A percentile compares a stretch with the other conserved stretches of the same genome.
Evolutionary conservation across 2,797 vertebrate species (phyloP).

Genomic region (Petrocephalus sullivani): DNA sequence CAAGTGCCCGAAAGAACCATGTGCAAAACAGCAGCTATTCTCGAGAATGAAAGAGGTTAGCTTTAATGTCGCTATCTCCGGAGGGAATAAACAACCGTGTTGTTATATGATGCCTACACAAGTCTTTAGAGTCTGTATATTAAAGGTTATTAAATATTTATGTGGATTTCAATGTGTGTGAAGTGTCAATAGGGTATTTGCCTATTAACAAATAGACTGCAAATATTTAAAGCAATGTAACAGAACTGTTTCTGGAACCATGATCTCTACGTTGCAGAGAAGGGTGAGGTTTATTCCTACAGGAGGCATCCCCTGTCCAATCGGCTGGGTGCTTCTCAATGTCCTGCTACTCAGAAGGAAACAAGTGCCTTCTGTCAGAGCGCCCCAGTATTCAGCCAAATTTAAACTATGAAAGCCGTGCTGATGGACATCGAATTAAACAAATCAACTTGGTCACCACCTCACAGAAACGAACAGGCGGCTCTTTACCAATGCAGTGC

Average conservation of each 20-base stretch:
- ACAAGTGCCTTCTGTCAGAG: not conserved
- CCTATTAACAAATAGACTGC: slow-evolving; percentile 65
- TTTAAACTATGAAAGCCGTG: not conserved
- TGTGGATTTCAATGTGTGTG: slow-evolving; percentile 62
- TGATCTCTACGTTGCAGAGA: slow-evolving; percentile 11
- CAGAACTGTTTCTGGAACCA: slow-evolving; percentile 23
- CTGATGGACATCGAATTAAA: not conserved
- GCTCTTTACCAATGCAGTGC: not conserved
- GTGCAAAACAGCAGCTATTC: slow-evolving; percentile 50
- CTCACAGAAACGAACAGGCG: not conserved
- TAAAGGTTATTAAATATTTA: slow-evolving; percentile 69
- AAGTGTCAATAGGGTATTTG: slow-evolving; percentile 71
- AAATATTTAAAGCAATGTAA: slow-evolving; percentile 41
- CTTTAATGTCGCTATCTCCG: slow-evolving; percentile 68
- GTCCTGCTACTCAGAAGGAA: not conserved
- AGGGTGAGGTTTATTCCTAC: slow-evolving; percentile 23
- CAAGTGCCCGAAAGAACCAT: slow-evolving; percentile 32
- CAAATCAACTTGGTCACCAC: not conserved
- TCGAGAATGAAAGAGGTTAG: slow-evolving; percentile 60
- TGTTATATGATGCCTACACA: slow-evolving; percentile 41
- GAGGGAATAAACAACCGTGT: slow-evolving; percentile 64
- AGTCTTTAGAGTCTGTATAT: slow-evolving; percentile 59
- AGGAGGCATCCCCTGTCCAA: slow-evolving; percentile 1
- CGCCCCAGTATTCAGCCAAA: not conserved
- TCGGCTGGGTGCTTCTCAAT: slow-evolving; percentile 8